phyloP scores from a whole-genome alignment of 2,888 invertebrate genomes.

The Anthoptus insignis region DNA sequence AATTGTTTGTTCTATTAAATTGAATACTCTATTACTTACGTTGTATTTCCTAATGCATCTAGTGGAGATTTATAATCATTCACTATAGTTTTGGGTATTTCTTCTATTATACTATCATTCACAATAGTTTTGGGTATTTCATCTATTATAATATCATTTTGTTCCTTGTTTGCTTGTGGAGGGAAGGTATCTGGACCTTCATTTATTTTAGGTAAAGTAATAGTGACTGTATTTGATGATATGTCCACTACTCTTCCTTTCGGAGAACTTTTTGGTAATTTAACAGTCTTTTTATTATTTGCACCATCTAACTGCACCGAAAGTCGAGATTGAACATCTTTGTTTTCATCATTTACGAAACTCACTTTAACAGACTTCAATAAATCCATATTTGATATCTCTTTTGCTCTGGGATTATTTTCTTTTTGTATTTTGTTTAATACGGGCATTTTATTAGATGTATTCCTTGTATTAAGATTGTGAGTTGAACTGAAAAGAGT shows the following conservation, averaged over 20 bases:
- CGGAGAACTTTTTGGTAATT: constrained; percentile 55
- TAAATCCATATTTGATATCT: constrained; percentile 56
- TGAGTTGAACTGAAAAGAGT: constrained; percentile 67
- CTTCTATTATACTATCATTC: constrained; percentile 31
- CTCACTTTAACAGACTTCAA: constrained; percentile 67
- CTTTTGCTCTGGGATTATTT: constrained; percentile 68
- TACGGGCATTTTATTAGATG: constrained; percentile 64
- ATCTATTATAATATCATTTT: constrained; percentile 32
- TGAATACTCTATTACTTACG: constrained; percentile 69
- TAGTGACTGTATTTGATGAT: constrained; percentile 26
- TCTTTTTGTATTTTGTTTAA: constrained; percentile 72
- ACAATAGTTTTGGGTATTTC: constrained; percentile 37
- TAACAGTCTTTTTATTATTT: constrained; percentile 69
- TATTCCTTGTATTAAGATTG: constrained; percentile 50
- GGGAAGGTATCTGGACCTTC: constrained; percentile 2
- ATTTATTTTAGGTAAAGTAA: neutral
- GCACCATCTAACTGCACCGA: constrained; percentile 67
- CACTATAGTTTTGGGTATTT: constrained; percentile 42
- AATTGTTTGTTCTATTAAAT: no score
- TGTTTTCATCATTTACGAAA: constrained; percentile 63
- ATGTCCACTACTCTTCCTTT: constrained; percentile 53
- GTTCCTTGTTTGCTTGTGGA: constrained; percentile 14
- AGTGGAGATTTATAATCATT: constrained; percentile 78
- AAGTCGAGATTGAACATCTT: constrained; percentile 56
- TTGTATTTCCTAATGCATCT: constrained; percentile 66